Evolutionary conservation across 2,113 vertebrate species (phyloP).

Genomic region (Gobiocypris rarus): DNA sequence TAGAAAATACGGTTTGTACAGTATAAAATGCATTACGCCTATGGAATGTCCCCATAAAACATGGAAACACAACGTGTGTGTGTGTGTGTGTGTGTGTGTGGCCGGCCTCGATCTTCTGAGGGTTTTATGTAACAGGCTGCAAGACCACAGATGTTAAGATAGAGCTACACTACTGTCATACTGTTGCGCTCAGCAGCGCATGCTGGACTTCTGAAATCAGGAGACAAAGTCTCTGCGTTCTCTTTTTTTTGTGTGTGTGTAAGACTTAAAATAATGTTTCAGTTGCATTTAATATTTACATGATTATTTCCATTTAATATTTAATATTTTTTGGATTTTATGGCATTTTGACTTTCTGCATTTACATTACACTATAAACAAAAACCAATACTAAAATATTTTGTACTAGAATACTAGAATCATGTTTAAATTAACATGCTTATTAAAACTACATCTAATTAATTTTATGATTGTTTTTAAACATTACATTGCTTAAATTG

Average conservation of each 20-base stretch:
- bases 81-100: constrained; percentile 22
- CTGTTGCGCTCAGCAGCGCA: neutral
- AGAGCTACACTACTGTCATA: constrained; percentile 3
- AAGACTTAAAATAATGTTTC: neutral
- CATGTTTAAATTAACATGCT: neutral
- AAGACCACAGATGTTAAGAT: constrained; percentile 10
- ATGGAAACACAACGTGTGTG: too few species aligned
- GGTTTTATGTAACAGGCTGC: constrained; percentile 52
- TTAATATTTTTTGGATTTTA: neutral
- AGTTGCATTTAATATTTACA: neutral
- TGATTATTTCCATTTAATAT: too few species aligned
- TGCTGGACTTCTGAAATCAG: neutral
- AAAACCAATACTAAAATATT: neutral
- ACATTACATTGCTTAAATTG: neutral
- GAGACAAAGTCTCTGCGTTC: neutral
- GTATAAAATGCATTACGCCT: too few species aligned
- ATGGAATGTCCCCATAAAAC: too few species aligned
- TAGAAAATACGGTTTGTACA: too few species aligned
- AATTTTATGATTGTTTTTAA: neutral
- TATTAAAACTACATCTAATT: neutral
- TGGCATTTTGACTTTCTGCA: neutral
- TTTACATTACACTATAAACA: neutral
- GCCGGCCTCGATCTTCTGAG: constrained; percentile 27
- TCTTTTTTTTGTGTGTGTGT: neutral
- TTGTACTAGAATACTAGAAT: too few species aligned